These are phyloP conservation scores for Chloroceryle aenea DNA, from an alignment of 2,113 vertebrate species.

Conservation along the genomic window DNA sequence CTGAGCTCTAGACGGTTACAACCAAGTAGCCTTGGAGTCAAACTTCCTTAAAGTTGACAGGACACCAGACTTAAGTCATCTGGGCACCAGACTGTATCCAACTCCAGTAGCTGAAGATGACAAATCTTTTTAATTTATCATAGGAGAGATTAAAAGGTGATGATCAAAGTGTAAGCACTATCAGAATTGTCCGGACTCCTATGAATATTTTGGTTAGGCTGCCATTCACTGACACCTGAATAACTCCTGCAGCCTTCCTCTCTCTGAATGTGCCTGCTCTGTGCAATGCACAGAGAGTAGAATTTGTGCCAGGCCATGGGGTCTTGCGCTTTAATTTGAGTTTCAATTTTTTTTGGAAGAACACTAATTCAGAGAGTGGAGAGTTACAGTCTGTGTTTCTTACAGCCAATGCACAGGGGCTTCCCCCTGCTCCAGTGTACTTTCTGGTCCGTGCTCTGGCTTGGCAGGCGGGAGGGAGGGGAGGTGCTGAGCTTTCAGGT, in stretches of 20 bases:
- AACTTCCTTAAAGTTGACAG: constrained; percentile 45
- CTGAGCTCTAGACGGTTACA: background rate
- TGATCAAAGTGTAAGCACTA: constrained; percentile 7
- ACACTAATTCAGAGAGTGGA: background rate
- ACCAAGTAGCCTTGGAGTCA: constrained; percentile 13
- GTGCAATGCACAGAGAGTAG: background rate
- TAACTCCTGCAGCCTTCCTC: background rate
- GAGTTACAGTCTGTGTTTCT: background rate
- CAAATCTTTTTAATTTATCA: constrained; percentile 16
- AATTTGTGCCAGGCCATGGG: background rate
- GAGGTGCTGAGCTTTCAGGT: background rate
- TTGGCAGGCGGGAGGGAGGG: background rate
- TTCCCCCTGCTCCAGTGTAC: background rate
- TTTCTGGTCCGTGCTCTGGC: background rate
- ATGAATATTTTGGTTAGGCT: background rate
- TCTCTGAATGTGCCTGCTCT: background rate
- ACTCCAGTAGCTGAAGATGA: constrained; percentile 1
- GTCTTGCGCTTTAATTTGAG: background rate
- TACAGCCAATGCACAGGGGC: background rate
- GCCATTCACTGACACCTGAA: background rate
- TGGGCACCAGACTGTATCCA: constrained; percentile 55
- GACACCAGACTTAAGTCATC: constrained; percentile 46
- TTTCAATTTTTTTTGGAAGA: background rate
- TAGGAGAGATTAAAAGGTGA: constrained; percentile 34
- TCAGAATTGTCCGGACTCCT: background rate